Percentiles rank a stretch among this genome's conserved stretches.
Evolutionary conservation across 2,888 invertebrate genomes (phyloP).

Genomic region (Noctua fimbriata): DNA sequence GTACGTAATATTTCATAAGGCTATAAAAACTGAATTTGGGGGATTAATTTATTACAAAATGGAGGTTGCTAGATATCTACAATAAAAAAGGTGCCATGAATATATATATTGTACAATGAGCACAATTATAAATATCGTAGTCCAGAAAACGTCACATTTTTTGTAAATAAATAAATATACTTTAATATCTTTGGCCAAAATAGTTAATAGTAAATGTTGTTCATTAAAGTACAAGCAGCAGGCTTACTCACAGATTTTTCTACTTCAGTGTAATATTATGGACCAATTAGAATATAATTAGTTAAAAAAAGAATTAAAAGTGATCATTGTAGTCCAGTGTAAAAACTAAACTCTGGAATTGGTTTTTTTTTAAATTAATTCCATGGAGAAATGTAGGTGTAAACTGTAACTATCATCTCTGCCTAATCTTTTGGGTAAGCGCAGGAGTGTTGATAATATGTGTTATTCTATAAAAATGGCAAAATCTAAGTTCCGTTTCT

Average conservation of each 20-base stretch:
- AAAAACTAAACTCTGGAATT: background rate
- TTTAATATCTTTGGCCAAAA: constrained; percentile 50
- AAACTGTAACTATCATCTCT: background rate
- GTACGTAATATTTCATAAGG: constrained; percentile 27
- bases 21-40: background rate
- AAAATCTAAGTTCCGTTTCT: background rate
- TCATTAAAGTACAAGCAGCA: constrained; percentile 70
- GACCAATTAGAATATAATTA: background rate
- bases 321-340: background rate
- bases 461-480: background rate
- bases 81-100: constrained; percentile 52
- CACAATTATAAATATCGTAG: constrained; percentile 4
- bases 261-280: background rate
- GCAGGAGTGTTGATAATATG: background rate
- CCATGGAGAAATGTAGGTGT: background rate
- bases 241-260: constrained; percentile 7
- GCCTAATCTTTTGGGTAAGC: background rate
- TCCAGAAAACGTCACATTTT: constrained; percentile 35
- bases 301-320: background rate
- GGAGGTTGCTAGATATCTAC: background rate
- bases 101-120: constrained; percentile 20
- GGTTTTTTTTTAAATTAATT: background rate
- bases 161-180: constrained; percentile 39
- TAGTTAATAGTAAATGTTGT: constrained; percentile 49
- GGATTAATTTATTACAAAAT: background rate